A percentile compares a stretch with the other conserved stretches of the same genome.
Conservation (phyloP, 2,113 vertebrate genomes). For the Tychaedon coryphoeus region DNA sequence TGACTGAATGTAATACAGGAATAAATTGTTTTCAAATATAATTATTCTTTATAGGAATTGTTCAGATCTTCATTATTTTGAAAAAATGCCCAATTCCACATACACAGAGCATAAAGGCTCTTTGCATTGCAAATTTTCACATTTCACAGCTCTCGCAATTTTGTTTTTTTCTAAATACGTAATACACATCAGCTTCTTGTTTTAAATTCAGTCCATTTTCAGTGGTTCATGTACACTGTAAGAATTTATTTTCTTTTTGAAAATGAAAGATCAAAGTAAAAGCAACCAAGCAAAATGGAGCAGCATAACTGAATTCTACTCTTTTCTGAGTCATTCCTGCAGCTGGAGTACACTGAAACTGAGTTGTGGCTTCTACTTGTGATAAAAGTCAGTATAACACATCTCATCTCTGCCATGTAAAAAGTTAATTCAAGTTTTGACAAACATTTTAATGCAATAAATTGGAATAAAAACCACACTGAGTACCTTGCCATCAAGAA, state of each 20-base stretch:
- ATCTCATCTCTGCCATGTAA: not conserved
- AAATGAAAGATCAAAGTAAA: not conserved
- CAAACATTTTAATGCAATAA: not conserved
- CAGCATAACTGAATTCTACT: not conserved
- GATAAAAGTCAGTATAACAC: not conserved
- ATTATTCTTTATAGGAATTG: not conserved
- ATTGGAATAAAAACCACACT: not conserved
- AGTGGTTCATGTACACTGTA: not conserved
- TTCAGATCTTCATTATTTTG: not conserved
- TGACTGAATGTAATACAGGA: not conserved
- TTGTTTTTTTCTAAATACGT: not conserved
- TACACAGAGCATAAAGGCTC: not conserved
- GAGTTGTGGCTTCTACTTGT: not conserved
- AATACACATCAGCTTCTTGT: not conserved
- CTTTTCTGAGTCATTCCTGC: not conserved
- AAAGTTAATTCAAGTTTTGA: not conserved
- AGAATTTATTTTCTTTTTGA: not conserved
- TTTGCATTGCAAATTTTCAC: fast-evolving
- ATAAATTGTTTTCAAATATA: not conserved
- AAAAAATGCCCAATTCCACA: not conserved
- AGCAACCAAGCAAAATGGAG: not conserved
- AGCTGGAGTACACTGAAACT: not conserved
- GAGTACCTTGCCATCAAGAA: not conserved
- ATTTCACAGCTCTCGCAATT: not conserved
- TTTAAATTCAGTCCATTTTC: not conserved